These are phyloP conservation scores for Anas platyrhynchos DNA, from an alignment of 2,113 vertebrate species.

Conservation along the genomic window DNA sequence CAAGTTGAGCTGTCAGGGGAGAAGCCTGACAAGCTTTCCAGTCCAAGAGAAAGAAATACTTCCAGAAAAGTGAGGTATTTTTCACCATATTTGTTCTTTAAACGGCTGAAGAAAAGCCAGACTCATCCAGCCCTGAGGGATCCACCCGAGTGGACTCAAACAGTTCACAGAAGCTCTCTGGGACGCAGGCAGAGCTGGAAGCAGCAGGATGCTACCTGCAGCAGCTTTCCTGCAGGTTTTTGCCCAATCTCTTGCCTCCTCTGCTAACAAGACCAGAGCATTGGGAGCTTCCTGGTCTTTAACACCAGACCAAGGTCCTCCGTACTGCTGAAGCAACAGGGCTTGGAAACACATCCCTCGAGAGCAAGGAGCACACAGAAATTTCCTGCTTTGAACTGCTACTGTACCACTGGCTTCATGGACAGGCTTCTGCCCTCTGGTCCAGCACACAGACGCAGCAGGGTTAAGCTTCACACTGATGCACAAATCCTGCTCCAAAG, in stretches of 20 bases:
- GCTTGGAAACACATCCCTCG: background rate
- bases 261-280: background rate
- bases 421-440: background rate
- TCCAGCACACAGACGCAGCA: background rate
- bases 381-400: background rate
- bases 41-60: background rate
- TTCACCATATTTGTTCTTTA: background rate
- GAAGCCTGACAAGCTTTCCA: background rate
- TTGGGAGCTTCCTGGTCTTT: background rate
- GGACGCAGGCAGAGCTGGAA: background rate
- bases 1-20: background rate
- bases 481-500: background rate
- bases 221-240: background rate
- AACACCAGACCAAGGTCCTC: background rate
- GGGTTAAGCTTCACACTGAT: background rate
- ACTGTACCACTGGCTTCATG: background rate
- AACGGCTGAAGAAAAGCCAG: background rate
- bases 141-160: background rate
- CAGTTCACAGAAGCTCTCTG: background rate
- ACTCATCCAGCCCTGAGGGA: background rate
- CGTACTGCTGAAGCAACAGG: background rate
- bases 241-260: background rate
- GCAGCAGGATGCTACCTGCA: background rate
- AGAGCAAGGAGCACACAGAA: background rate
- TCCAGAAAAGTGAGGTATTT: background rate